Percentiles rank a stretch among this genome's conserved stretches.
Evolutionary conservation across 2,888 invertebrate genomes (phyloP).

Genomic region (Glomeris marginata): DNA sequence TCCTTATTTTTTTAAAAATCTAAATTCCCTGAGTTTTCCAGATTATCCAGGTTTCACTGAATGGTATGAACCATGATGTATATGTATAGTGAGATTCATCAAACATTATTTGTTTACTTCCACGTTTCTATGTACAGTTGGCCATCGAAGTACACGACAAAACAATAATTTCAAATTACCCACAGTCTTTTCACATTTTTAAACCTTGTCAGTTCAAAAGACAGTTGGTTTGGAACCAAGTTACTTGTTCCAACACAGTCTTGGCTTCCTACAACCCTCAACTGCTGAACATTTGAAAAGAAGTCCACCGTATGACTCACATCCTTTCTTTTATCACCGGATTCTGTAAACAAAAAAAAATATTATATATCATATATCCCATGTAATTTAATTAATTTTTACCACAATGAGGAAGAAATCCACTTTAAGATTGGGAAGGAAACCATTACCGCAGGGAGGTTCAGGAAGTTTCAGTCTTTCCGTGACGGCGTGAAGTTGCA

Average conservation of each 20-base stretch:
- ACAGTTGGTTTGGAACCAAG: constrained; percentile 11
- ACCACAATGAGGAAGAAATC: no score
- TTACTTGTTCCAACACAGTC: constrained; percentile 8
- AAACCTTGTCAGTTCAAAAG: constrained; percentile 9
- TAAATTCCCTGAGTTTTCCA: no score
- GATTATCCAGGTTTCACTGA: no score
- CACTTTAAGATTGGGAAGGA: no score
- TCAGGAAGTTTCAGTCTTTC: constrained; percentile 15
- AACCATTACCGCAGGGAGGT: constrained; percentile 10
- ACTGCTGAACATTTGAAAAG: constrained; percentile 4
- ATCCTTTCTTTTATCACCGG: constrained; percentile 9
- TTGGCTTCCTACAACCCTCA: constrained; percentile 3
- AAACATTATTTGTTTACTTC: no score
- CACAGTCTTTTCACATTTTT: constrained; percentile 2
- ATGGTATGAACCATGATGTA: no score
- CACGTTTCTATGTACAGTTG: no score
- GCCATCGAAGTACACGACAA: no score
- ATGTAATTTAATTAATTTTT: no score
- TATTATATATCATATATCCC: no score
- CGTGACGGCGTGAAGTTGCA: constrained; percentile 13
- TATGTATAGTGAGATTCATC: no score
- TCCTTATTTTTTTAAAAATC: no score
- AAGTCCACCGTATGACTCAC: constrained; percentile 12
- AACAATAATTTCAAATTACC: constrained; percentile 1
- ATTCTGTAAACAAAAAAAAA: constrained; percentile 2